phyloP scores from a whole-genome alignment of 2,113 vertebrate genomes.

The Thalassarche chlororhynchos region DNA sequence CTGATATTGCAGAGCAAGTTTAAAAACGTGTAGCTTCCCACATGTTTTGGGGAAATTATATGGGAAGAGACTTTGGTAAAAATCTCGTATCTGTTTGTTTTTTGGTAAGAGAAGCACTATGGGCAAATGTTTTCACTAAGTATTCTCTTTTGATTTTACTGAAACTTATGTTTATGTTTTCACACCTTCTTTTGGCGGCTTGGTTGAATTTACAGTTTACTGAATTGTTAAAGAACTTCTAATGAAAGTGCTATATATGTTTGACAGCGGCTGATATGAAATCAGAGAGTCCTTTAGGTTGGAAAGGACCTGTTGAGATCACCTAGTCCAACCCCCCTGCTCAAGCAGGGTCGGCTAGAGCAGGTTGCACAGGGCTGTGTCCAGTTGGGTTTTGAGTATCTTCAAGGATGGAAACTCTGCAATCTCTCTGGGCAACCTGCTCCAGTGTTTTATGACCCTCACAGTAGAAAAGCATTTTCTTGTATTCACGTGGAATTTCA shows the following conservation, averaged over 20 bases:
- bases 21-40: not conserved
- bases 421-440: not conserved
- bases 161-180: not conserved
- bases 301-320: not conserved
- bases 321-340: not conserved
- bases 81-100: not conserved
- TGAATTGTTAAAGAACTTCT: not conserved
- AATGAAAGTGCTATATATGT: not conserved
- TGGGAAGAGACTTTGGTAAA: not conserved
- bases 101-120: not conserved
- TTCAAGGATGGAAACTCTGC: not conserved
- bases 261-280: not conserved
- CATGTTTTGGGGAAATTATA: not conserved
- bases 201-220: not conserved
- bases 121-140: not conserved
- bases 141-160: not conserved
- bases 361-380: not conserved
- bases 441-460: not conserved
- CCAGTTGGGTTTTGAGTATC: not conserved
- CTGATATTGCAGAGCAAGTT: not conserved
- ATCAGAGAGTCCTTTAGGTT: not conserved
- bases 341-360: not conserved
- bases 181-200: not conserved
- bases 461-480: not conserved
- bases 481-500: not conserved